Conservation (phyloP, 2,797 vertebrate genomes). For the Hephaestus fuliginosus region DNA sequence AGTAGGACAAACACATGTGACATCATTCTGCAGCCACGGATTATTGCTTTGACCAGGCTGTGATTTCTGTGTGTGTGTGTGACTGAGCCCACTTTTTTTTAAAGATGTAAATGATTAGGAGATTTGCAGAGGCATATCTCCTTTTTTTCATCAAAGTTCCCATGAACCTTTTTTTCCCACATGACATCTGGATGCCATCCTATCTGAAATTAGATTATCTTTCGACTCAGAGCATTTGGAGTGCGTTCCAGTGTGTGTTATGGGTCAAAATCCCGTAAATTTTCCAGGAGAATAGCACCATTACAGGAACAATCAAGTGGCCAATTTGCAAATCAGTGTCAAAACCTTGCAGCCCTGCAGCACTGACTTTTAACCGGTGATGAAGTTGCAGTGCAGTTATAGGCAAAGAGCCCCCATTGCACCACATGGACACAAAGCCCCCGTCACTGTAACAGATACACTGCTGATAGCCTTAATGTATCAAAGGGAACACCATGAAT, state of each 20-base stretch:
- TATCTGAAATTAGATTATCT: constrained; percentile 63
- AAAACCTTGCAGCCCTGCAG: constrained; percentile 33
- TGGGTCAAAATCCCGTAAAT: constrained; percentile 28
- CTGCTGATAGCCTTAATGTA: constrained; percentile 14
- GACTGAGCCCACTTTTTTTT: constrained; percentile 23
- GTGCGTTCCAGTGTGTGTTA: constrained; percentile 11
- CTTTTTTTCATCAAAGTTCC: constrained; percentile 61
- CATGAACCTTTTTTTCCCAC: constrained; percentile 52
- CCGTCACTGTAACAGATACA: constrained; percentile 15
- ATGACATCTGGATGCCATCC: constrained; percentile 61
- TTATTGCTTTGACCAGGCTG: constrained; percentile 65
- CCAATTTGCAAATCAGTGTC: constrained; percentile 51
- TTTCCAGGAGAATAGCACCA: constrained; percentile 26
- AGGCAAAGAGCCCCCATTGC: constrained; percentile 3
- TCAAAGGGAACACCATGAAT: constrained; percentile 41
- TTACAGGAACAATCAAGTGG: constrained; percentile 47
- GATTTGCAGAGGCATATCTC: constrained; percentile 44
- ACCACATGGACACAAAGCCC: constrained; percentile 1
- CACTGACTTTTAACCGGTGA: constrained; percentile 5
- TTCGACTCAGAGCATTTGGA: constrained; percentile 23
- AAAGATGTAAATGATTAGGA: constrained; percentile 38
- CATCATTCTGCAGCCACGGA: constrained; percentile 82
- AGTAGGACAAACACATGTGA: constrained; percentile 82
- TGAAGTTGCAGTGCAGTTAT: background rate
- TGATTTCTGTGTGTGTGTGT: constrained; percentile 48